Evolutionary conservation across 2,113 vertebrate genomes (phyloP).

Genomic region (Ammodytes dubius): DNA sequence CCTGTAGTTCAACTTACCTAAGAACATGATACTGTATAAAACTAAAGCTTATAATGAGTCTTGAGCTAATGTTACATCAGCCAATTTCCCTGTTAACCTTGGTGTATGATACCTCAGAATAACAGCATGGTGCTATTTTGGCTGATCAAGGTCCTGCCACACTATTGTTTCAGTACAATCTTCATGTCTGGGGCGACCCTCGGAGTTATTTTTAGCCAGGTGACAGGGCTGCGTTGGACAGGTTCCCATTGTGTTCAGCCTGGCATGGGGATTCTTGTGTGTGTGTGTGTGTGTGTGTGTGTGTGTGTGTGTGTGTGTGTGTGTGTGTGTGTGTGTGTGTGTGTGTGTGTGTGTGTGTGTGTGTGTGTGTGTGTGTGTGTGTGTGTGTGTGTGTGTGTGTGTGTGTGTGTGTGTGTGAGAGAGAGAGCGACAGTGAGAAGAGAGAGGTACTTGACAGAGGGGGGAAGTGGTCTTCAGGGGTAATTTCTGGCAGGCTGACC

Average conservation of each 20-base stretch:
- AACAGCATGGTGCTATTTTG: constrained; percentile 48
- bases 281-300: constrained; percentile 16
- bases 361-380: constrained; percentile 30
- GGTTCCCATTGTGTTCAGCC: constrained; percentile 74
- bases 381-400: constrained; percentile 26
- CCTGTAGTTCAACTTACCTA: background rate
- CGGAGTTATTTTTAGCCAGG: constrained; percentile 77
- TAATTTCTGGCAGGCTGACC: constrained; percentile 73
- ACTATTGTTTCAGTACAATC: constrained; percentile 70
- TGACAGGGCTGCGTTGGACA: constrained; percentile 66
- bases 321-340: constrained; percentile 30
- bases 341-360: constrained; percentile 25
- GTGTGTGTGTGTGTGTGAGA: constrained; percentile 26
- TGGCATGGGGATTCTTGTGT: constrained; percentile 55
- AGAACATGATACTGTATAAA: background rate
- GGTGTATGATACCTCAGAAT: constrained; percentile 29
- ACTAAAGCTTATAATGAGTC: constrained; percentile 15
- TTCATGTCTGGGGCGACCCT: constrained; percentile 36
- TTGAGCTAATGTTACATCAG: background rate
- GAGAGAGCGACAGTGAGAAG: constrained; percentile 3
- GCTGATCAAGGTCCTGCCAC: constrained; percentile 65
- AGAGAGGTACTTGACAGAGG: constrained; percentile 70
- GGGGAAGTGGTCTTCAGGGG: constrained; percentile 77
- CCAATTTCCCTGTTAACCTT: background rate
- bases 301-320: constrained; percentile 33